phyloP scores from a whole-genome alignment of 2,888 invertebrate genomes.

The Lamproptera curius region DNA sequence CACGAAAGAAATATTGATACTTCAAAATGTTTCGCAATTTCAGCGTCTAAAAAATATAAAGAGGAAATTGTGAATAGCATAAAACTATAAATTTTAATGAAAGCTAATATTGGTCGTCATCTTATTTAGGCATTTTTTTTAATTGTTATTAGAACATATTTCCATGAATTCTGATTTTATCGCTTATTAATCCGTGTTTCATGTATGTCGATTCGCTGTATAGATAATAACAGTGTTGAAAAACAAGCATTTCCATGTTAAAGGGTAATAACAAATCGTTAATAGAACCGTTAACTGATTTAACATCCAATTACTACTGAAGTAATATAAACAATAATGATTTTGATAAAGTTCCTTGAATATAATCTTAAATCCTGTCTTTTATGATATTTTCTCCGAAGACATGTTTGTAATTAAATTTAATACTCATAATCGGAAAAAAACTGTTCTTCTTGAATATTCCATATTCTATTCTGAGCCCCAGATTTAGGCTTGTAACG shows the following conservation, averaged over 20 bases:
- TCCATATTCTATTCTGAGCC: too few relatives aligned
- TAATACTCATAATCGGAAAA: too few relatives aligned
- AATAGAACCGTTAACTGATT: too few relatives aligned
- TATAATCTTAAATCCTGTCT: too few relatives aligned
- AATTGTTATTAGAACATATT: neutral
- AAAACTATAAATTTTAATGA: neutral
- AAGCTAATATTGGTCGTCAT: neutral
- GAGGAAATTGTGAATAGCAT: neutral
- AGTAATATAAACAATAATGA: too few relatives aligned
- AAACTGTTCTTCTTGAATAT: too few relatives aligned
- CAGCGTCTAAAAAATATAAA: neutral
- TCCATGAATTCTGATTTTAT: neutral
- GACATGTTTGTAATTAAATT: too few relatives aligned
- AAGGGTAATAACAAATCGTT: neutral
- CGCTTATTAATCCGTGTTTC: neutral
- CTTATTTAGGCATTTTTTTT: neutral
- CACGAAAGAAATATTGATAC: neutral
- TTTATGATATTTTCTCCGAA: too few relatives aligned
- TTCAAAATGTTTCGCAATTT: neutral
- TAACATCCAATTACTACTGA: too few relatives aligned
- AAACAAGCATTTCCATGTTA: neutral
- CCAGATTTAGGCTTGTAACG: too few relatives aligned
- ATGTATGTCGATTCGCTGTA: conserved; percentile 1
- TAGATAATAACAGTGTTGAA: conserved; percentile 3
- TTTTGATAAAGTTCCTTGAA: too few relatives aligned